phyloP scores from a whole-genome alignment of 2,797 vertebrate species.

The Ptychobarbus kaznakovi region DNA sequence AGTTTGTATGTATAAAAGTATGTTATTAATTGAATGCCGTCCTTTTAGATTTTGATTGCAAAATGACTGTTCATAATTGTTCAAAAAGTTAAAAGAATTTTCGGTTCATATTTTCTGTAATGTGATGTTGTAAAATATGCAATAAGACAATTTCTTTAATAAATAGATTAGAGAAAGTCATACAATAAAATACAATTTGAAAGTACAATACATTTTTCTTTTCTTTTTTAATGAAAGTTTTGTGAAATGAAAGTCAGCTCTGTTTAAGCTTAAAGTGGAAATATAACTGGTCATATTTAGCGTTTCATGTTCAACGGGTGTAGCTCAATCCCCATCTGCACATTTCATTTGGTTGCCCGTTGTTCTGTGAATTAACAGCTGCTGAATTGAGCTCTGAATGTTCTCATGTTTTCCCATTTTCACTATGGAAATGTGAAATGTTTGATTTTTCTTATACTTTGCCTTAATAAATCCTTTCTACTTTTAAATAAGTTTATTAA shows the following conservation, averaged over 20 bases:
- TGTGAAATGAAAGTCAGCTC: background rate
- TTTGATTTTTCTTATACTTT: background rate
- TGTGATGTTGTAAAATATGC: background rate
- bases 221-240: background rate
- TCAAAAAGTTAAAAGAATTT: background rate
- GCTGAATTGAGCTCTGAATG: background rate
- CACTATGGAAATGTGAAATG: background rate
- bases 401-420: background rate
- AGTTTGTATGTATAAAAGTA: background rate
- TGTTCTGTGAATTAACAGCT: background rate
- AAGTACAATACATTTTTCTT: background rate
- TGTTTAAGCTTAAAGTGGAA: background rate
- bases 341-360: background rate
- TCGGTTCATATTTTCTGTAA: background rate
- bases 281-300: background rate
- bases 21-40: background rate
- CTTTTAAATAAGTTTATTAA: no score
- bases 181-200: background rate
- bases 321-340: background rate
- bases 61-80: background rate
- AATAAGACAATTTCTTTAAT: background rate
- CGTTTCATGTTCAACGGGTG: background rate
- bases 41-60: background rate
- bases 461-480: no score
- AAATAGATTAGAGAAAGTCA: background rate